Evolutionary conservation across 30 jellyfish, hydroid and myxozoan genomes (phyloP).

Genomic region (Hydra vulgaris): DNA sequence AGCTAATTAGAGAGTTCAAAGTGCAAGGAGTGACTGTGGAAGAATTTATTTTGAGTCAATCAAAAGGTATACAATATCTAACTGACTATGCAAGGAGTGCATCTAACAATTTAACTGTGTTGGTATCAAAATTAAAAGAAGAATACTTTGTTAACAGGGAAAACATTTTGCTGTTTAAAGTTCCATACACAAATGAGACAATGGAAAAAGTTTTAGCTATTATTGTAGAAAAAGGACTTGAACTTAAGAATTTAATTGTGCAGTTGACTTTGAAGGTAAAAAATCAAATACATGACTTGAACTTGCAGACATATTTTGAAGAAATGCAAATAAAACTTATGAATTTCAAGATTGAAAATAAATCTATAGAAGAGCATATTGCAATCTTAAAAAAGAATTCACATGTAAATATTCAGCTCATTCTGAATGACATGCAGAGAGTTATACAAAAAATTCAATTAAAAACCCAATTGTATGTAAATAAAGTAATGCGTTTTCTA

Average conservation of each 20-base stretch:
- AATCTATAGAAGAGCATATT: constrained; percentile 33
- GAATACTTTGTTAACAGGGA: neutral
- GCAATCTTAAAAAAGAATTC: constrained; percentile 21
- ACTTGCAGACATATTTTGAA: neutral
- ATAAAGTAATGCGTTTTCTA: constrained; percentile 15
- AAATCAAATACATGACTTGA: neutral
- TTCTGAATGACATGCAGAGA: neutral
- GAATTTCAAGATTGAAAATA: constrained; percentile 43
- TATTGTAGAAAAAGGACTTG: constrained; percentile 28
- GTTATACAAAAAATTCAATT: neutral
- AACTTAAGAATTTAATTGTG: constrained; percentile 10
- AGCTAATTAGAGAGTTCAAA: constrained; percentile 75
- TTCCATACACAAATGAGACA: constrained; percentile 64
- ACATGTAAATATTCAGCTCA: constrained; percentile 42
- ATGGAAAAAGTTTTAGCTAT: constrained; percentile 35
- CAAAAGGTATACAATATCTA: neutral
- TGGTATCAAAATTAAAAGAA: constrained; percentile 6
- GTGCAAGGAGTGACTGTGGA: constrained; percentile 78
- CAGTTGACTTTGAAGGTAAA: neutral
- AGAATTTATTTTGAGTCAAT: constrained; percentile 21
- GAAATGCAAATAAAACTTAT: constrained; percentile 1
- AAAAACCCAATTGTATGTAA: neutral
- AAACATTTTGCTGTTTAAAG: constrained; percentile 18
- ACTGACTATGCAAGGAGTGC: constrained; percentile 9
- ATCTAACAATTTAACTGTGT: neutral